Conservation (phyloP, 2,113 vertebrate species). For the Lepidothrix coronata region DNA sequence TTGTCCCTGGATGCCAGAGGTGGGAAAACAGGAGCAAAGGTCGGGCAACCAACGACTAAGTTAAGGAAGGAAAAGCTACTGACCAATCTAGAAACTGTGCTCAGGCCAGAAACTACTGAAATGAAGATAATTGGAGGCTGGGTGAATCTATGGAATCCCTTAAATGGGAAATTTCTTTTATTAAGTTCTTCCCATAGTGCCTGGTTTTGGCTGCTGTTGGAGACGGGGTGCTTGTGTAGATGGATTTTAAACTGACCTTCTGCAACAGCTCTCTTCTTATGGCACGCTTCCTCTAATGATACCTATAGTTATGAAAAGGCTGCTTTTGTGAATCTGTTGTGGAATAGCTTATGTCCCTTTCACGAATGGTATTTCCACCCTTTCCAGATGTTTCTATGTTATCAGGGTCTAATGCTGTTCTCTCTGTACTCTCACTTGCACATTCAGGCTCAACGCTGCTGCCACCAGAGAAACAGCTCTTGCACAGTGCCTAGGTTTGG, state of each 20-base stretch:
- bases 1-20: not conserved
- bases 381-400: not conserved
- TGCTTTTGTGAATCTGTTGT: not conserved
- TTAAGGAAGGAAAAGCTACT: not conserved
- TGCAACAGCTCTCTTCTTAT: not conserved
- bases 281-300: not conserved
- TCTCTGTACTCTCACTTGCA: not conserved
- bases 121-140: not conserved
- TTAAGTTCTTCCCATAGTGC: not conserved
- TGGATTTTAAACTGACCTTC: not conserved
- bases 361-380: not conserved
- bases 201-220: not conserved
- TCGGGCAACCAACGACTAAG: not conserved
- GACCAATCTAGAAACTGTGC: not conserved
- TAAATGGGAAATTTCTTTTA: not conserved
- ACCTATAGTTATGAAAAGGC: not conserved
- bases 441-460: not conserved
- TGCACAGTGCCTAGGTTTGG: not conserved
- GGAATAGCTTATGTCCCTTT: not conserved
- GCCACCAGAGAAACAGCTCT: not conserved
- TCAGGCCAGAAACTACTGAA: not conserved
- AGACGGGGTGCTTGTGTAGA: not conserved
- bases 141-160: not conserved
- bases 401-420: accelerated
- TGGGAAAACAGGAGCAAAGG: not conserved